A percentile compares a stretch with the other conserved stretches of the same genome.
These are phyloP conservation scores for Aporrectodea caliginosa DNA, from an alignment of 1,140 invertebrate species.

Conservation along the genomic window DNA sequence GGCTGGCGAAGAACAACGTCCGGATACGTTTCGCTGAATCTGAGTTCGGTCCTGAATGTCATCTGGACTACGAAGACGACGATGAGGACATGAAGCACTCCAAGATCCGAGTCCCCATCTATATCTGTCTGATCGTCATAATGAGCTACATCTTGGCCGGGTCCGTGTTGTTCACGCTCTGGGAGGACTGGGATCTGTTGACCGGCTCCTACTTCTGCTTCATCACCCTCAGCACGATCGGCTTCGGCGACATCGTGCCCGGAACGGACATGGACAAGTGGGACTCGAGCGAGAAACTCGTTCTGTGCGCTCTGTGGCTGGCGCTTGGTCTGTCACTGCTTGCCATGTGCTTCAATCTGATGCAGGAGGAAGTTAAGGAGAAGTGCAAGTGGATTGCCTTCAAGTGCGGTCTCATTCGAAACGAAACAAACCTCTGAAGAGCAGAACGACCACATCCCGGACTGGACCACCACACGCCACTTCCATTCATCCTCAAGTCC, in stretches of 20 bases:
- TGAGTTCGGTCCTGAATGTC: no score
- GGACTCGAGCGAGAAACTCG: conserved; percentile 58
- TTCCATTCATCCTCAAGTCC: no score
- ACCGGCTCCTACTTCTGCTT: conserved; percentile 94
- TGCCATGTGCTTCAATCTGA: no score
- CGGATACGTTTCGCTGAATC: no score
- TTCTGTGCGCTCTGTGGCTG: conserved; percentile 78
- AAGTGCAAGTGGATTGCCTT: no score
- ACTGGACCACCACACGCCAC: no score
- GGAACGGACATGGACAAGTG: neutral
- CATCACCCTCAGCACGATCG: conserved; percentile 71
- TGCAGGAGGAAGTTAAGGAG: no score
- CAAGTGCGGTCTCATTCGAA: no score
- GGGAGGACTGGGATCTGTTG: conserved; percentile 66
- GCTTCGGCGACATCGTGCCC: conserved; percentile 85
- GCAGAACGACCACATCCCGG: no score
- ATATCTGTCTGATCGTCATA: conserved; percentile 31
- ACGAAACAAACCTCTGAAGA: no score
- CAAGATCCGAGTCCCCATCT: conserved; percentile 34
- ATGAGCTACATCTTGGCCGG: conserved; percentile 31
- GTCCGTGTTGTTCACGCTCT: conserved; percentile 41
- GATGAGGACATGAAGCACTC: conserved; percentile 17
- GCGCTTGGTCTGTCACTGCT: conserved; percentile 75
- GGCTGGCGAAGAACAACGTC: no score
- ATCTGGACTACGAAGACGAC: no score